Percentiles rank a stretch among this genome's conserved stretches.
Evolutionary conservation across 30 jellyfish, hydroid and myxozoan species (phyloP).

Genomic region (Mastigias papua): DNA sequence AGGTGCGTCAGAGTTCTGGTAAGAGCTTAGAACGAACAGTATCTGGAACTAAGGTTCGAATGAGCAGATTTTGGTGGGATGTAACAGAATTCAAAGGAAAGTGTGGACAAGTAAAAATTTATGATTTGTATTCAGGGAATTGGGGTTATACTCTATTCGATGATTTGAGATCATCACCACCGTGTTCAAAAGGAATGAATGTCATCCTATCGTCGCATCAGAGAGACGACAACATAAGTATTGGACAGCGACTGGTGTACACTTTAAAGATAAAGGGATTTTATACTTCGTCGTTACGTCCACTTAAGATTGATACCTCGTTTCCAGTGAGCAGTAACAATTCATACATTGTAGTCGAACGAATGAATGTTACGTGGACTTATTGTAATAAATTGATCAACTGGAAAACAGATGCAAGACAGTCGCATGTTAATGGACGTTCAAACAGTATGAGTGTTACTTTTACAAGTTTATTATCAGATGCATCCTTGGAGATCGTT

Average conservation of each 20-base stretch:
- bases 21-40: not conserved
- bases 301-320: not conserved
- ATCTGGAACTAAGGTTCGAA: not conserved
- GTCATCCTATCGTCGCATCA: slow-evolving; percentile 5
- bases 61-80: slow-evolving; percentile 74
- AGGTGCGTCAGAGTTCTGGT: slow-evolving; percentile 18
- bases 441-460: not conserved
- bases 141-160: slow-evolving; percentile 52
- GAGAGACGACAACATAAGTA: not conserved
- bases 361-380: not conserved
- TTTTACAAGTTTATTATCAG: slow-evolving; percentile 14
- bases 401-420: not conserved
- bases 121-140: slow-evolving; percentile 10
- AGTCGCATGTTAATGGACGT: not conserved
- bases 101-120: slow-evolving; percentile 45
- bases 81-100: slow-evolving; percentile 16
- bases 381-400: not conserved
- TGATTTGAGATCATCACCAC: slow-evolving; percentile 54
- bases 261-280: slow-evolving; percentile 17
- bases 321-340: slow-evolving; percentile 13
- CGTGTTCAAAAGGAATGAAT: slow-evolving; percentile 47
- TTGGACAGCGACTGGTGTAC: slow-evolving; percentile 18
- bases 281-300: slow-evolving; percentile 26
- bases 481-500: slow-evolving; percentile 23
- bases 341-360: slow-evolving; percentile 9